phyloP scores from a whole-genome alignment of 2,113 vertebrate species.

The Nesogale talazaci region DNA sequence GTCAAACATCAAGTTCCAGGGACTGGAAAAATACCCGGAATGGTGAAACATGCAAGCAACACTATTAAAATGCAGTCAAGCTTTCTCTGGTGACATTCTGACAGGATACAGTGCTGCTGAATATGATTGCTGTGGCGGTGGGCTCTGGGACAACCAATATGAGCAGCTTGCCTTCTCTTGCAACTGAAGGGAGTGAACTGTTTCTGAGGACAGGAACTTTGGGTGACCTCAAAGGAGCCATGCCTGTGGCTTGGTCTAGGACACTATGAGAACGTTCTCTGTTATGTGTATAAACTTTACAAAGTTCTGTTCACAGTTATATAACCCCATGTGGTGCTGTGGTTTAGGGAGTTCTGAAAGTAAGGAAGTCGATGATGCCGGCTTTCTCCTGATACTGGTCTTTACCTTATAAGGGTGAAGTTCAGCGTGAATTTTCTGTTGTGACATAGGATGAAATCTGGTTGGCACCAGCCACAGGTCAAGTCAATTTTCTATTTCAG shows the following conservation, averaged over 20 bases:
- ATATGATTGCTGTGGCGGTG: slow-evolving; percentile 7
- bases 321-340: slow-evolving; percentile 81
- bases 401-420: slow-evolving; percentile 84
- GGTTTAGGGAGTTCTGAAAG: slow-evolving; percentile 87
- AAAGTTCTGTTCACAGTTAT: slow-evolving; percentile 84
- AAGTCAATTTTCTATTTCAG: slow-evolving; percentile 83
- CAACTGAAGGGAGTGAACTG: slow-evolving; percentile 48
- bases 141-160: slow-evolving; percentile 39
- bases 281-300: slow-evolving; percentile 86
- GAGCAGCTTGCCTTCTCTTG: slow-evolving; percentile 41
- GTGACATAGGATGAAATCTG: slow-evolving; percentile 79
- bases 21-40: slow-evolving; percentile 64
- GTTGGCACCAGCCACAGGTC: slow-evolving; percentile 80
- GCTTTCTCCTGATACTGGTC: slow-evolving; percentile 81
- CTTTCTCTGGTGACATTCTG: slow-evolving; percentile 65
- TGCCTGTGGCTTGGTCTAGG: slow-evolving; percentile 72
- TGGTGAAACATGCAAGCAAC: slow-evolving; percentile 66
- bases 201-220: slow-evolving; percentile 81
- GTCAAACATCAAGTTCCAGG: slow-evolving; percentile 49
- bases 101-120: slow-evolving; percentile 15
- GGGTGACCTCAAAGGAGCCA: slow-evolving; percentile 80
- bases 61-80: slow-evolving; percentile 77
- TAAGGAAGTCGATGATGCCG: slow-evolving; percentile 84
- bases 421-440: slow-evolving; percentile 83
- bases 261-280: slow-evolving; percentile 84